These are phyloP conservation scores for Stichodactyla mertensii DNA, from an alignment of 64 coral and sea anemone species.

Conservation along the genomic window DNA sequence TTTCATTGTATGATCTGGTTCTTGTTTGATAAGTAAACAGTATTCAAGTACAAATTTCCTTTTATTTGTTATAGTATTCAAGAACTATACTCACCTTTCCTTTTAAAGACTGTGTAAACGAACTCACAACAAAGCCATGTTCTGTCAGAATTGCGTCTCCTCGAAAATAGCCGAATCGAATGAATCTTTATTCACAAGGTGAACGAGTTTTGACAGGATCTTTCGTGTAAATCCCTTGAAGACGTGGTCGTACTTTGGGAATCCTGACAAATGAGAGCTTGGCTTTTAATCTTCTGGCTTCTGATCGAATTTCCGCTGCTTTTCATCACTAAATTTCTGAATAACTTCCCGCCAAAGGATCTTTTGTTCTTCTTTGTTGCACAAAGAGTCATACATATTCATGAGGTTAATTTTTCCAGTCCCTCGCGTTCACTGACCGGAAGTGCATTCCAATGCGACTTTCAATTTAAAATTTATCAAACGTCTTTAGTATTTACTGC, in stretches of 20 bases:
- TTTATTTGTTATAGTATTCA: too few relatives aligned
- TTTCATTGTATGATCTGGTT: not conserved
- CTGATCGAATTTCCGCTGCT: slow-evolving; percentile 23
- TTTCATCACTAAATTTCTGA: not conserved
- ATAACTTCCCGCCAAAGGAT: slow-evolving; percentile 26
- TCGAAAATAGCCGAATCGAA: not conserved
- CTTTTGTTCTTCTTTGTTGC: slow-evolving; percentile 13
- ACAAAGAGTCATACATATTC: not conserved
- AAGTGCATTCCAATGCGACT: not conserved
- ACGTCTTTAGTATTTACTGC: not conserved
- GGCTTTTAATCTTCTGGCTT: not conserved
- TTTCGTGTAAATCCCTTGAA: not conserved
- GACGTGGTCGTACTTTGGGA: not conserved
- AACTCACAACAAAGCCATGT: not conserved
- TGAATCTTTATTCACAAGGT: not conserved
- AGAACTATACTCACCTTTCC: not conserved
- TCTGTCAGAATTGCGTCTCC: not conserved
- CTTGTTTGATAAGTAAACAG: not conserved
- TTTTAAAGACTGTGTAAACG: slow-evolving; percentile 10
- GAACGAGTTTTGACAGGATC: not conserved
- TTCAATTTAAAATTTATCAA: not conserved
- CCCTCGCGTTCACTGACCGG: not conserved
- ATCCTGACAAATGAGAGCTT: not conserved
- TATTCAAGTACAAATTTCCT: too few relatives aligned
- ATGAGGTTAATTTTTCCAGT: not conserved